Conservation (phyloP, 2,797 vertebrate genomes). For the Adelosebastes latens region DNA sequence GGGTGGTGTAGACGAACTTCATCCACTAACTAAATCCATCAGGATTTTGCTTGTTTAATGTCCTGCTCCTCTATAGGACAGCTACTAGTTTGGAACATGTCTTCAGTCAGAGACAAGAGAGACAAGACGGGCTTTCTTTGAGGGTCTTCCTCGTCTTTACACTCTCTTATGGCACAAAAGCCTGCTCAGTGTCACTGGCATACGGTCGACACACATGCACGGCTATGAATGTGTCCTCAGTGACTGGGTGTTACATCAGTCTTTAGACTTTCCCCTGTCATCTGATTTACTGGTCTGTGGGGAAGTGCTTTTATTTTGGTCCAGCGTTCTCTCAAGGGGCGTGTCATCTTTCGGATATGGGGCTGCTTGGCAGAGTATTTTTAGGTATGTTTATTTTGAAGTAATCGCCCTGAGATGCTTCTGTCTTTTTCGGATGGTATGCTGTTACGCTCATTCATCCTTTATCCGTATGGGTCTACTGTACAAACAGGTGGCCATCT, state of each 20-base stretch:
- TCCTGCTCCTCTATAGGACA: neutral
- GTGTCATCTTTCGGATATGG: conserved; percentile 80
- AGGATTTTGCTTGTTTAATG: neutral
- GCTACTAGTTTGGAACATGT: conserved; percentile 2
- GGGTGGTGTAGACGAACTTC: neutral
- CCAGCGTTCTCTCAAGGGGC: conserved; percentile 59
- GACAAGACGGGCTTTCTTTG: conserved; percentile 13
- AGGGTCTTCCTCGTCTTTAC: conserved; percentile 15
- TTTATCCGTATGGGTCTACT: conserved; percentile 17
- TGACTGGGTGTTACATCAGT: conserved; percentile 65
- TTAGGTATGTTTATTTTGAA: conserved; percentile 73
- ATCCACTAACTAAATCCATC: neutral
- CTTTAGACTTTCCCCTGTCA: conserved; percentile 66
- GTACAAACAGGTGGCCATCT: neutral
- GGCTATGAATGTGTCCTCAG: conserved; percentile 52
- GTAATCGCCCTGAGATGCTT: conserved; percentile 58
- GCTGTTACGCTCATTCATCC: conserved; percentile 31
- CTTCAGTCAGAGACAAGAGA: conserved; percentile 18
- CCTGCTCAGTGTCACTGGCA: conserved; percentile 16
- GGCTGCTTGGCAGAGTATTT: conserved; percentile 67
- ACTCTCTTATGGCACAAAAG: conserved; percentile 37
- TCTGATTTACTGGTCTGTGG: conserved; percentile 74
- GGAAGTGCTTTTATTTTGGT: conserved; percentile 84
- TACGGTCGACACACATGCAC: conserved; percentile 21
- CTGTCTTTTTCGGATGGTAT: conserved; percentile 47